Percentiles rank a stretch among this genome's conserved stretches.
phyloP scores from a whole-genome alignment of 2,797 vertebrate species.

The Gephyroberyx darwinii region DNA sequence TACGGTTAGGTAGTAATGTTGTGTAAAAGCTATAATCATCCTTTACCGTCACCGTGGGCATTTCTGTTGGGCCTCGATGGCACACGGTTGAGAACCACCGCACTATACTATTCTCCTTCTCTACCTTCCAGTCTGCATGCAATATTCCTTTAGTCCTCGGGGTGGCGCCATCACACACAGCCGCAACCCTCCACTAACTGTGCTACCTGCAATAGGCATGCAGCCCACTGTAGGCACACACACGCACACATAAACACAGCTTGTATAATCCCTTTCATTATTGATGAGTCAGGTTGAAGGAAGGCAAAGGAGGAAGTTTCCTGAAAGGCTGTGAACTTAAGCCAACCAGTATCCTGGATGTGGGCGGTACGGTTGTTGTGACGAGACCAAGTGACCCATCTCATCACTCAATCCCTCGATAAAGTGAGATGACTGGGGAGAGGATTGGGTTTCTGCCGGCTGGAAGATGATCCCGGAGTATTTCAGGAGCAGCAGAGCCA shows the following conservation, averaged over 20 bases:
- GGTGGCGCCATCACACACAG: conserved; percentile 47
- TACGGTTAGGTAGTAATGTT: too few relatives aligned
- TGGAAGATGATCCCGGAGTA: conserved; percentile 54
- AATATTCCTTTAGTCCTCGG: conserved; percentile 58
- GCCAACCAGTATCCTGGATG: conserved; percentile 16
- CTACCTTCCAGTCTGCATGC: conserved; percentile 25
- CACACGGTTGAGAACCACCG: too few relatives aligned
- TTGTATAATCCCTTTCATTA: conserved; percentile 49
- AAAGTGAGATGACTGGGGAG: conserved; percentile 47
- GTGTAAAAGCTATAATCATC: too few relatives aligned
- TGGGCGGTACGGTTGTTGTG: conserved; percentile 45
- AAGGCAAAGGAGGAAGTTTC: conserved; percentile 26
- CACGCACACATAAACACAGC: conserved; percentile 16
- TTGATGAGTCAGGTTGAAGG: conserved; percentile 47
- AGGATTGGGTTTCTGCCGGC: conserved; percentile 49
- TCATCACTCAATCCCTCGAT: conserved; percentile 52
- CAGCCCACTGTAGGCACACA: background rate
- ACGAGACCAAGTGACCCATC: conserved; percentile 21
- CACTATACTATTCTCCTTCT: too few relatives aligned
- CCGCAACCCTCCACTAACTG: conserved; percentile 45
- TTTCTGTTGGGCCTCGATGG: too few relatives aligned
- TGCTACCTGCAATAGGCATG: background rate
- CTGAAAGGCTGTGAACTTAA: conserved; percentile 48
- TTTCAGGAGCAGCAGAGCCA: conserved; percentile 48
- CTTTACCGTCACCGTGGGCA: too few relatives aligned